These are phyloP conservation scores for Diprion similis DNA, from an alignment of 1,140 invertebrate genomes.

Conservation along the genomic window DNA sequence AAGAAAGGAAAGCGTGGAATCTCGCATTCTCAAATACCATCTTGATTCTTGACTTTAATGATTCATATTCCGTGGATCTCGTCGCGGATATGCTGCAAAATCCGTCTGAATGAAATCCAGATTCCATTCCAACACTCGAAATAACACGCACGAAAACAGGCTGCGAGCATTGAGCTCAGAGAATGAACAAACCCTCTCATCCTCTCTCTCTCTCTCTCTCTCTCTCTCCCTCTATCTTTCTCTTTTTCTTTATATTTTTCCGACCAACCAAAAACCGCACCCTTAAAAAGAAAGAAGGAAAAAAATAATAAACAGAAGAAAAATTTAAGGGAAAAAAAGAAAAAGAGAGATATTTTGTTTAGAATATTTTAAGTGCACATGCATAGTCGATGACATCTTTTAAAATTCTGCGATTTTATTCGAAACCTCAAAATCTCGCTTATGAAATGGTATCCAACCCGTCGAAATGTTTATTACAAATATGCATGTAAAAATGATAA, in stretches of 20 bases:
- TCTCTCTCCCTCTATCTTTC: slow-evolving; percentile 3
- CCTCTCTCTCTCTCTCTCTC: slow-evolving; percentile 5
- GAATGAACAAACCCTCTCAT: too few species aligned
- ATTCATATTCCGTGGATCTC: slow-evolving; percentile 5
- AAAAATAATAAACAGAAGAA: background rate
- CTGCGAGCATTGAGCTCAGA: background rate
- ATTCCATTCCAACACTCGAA: slow-evolving; percentile 13
- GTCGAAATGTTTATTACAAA: too few species aligned
- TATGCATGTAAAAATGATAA: too few species aligned
- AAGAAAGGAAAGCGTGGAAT: slow-evolving; percentile 17
- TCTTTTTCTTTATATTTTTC: slow-evolving; percentile 18
- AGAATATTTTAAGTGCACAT: background rate
- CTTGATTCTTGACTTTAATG: slow-evolving; percentile 22
- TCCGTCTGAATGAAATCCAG: slow-evolving; percentile 16
- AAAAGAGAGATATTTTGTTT: background rate
- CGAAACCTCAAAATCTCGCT: too few species aligned
- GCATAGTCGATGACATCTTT: too few species aligned
- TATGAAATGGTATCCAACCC: too few species aligned
- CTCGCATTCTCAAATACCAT: slow-evolving; percentile 9
- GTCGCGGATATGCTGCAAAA: slow-evolving; percentile 11
- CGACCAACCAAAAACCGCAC: background rate
- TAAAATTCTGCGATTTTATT: too few species aligned
- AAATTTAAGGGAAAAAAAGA: background rate
- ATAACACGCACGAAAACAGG: slow-evolving; percentile 11
- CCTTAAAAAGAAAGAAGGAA: background rate